Percentiles rank a stretch among this genome's conserved stretches.
Evolutionary conservation across 2,113 vertebrate genomes (phyloP).

Genomic region (Zeus faber): DNA sequence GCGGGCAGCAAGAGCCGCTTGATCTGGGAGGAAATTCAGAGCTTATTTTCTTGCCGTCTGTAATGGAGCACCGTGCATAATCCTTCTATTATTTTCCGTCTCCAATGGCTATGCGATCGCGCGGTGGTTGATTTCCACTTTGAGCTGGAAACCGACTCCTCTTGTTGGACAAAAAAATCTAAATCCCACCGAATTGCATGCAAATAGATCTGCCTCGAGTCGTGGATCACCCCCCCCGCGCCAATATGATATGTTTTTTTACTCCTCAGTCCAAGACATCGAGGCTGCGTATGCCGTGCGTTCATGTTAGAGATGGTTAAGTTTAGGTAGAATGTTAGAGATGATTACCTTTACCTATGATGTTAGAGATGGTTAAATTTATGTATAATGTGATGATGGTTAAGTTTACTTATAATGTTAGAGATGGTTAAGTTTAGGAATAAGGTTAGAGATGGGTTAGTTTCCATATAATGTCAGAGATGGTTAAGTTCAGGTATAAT

Average conservation of each 20-base stretch:
- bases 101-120: slow-evolving; percentile 21
- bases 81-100: slow-evolving; percentile 26
- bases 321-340: too few relatives aligned
- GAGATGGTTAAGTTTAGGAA: too few relatives aligned
- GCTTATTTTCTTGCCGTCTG: slow-evolving; percentile 23
- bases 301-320: too few relatives aligned
- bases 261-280: not conserved
- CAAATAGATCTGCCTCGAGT: slow-evolving; percentile 21
- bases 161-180: slow-evolving; percentile 14
- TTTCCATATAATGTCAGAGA: too few relatives aligned
- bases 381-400: too few relatives aligned
- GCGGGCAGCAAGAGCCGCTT: slow-evolving; percentile 32
- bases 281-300: not conserved
- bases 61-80: slow-evolving; percentile 28
- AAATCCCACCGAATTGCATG: slow-evolving; percentile 15
- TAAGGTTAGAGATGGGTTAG: too few relatives aligned
- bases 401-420: too few relatives aligned
- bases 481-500: too few relatives aligned
- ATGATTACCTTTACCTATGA: too few relatives aligned
- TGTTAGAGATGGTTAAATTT: too few relatives aligned
- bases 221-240: slow-evolving; percentile 4
- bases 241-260: slow-evolving; percentile 1
- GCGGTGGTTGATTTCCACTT: slow-evolving; percentile 7
- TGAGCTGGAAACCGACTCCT: not conserved
- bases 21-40: slow-evolving; percentile 23